Base-by-base conservation (phyloP, 2,797 vertebrate genomes). In the Garrulus glandarius region DNA sequence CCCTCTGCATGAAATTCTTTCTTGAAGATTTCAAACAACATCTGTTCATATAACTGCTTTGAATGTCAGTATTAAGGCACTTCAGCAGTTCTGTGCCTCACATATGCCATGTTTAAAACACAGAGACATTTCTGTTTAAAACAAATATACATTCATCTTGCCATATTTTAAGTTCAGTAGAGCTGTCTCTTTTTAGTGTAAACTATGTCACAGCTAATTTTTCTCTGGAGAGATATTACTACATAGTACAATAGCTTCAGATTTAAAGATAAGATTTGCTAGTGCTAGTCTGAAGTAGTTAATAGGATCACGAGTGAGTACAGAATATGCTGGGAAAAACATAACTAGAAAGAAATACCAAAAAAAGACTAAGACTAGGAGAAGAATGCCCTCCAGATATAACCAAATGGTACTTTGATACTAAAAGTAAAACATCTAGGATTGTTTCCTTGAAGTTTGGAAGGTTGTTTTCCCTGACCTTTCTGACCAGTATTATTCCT, bases 11-110 rank as follows among this genome's bases (percentile, higher is more conserved):
- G 81, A 87, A 94, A 83, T 59, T 63, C 5, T 60, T 95, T 88
- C 76, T 26, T 67, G 52, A 89, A 61, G 36, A 93, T 78, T 94
- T 95, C 96, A 95, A 93, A 95, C 79, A 95, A 87, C 91, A 96
- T 95, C 94, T 95, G 90, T 72, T 96, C 87, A 24, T 50, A 13
- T 49, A 93, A 77, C 64, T 85, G 55, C 36, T 74, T 30, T 93
- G 80, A 87, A 91, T 85, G 70, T 37, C 69, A 84, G 30, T 74
- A 95, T 92, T 88, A 95, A 92, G 65, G 50, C 39, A 0, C 52
- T 87, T 92, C 80, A 80, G 84, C 69, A 95, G 43, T 84, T 88
- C 80, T 47, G 21, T 71, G 78, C 34, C 52, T 95, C 77, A 78
- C 65, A 86, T 59, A 88, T 77, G 47, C 56, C 39, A 56, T 34